Conservation (phyloP, 2,888 invertebrate species). For the Chydorus sphaericus region DNA sequence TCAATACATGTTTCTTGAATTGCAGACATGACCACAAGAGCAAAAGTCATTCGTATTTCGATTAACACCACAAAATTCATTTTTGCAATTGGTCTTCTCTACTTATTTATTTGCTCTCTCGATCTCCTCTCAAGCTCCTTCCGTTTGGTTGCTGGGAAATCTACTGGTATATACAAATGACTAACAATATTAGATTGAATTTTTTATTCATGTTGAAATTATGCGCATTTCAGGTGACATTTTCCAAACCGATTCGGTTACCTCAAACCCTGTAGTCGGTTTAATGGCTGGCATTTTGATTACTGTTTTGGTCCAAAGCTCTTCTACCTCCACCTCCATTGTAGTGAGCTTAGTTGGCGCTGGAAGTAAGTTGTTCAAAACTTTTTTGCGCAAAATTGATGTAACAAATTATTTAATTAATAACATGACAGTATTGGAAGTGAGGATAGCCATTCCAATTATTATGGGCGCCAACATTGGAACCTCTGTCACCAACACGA, state of each 20-base stretch:
- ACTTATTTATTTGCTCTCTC: constrained; percentile 31
- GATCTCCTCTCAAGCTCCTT: constrained; percentile 30
- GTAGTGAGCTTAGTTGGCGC: constrained; percentile 31
- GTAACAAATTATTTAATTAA: background rate
- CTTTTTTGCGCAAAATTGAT: background rate
- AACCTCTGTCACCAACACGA: constrained; percentile 38
- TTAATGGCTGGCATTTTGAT: constrained; percentile 39
- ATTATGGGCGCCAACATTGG: constrained; percentile 41
- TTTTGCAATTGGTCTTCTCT: constrained; percentile 26
- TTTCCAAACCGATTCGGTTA: constrained; percentile 30
- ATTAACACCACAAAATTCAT: constrained; percentile 22
- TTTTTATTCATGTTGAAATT: background rate
- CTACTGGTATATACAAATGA: constrained; percentile 21
- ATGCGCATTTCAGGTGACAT: constrained; percentile 25
- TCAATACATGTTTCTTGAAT: background rate
- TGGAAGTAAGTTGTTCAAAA: constrained; percentile 23
- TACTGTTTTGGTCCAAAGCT: constrained; percentile 38
- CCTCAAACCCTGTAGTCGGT: constrained; percentile 36
- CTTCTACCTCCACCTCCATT: constrained; percentile 36
- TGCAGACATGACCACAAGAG: constrained; percentile 14
- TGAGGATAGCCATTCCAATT: constrained; percentile 35
- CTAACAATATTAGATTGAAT: constrained; percentile 14
- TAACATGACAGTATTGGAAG: constrained; percentile 26
- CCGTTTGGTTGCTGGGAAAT: constrained; percentile 28
- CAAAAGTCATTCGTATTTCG: constrained; percentile 21